Evolutionary conservation across 1,140 invertebrate genomes (phyloP).

Genomic region (Heterodera carotae): DNA sequence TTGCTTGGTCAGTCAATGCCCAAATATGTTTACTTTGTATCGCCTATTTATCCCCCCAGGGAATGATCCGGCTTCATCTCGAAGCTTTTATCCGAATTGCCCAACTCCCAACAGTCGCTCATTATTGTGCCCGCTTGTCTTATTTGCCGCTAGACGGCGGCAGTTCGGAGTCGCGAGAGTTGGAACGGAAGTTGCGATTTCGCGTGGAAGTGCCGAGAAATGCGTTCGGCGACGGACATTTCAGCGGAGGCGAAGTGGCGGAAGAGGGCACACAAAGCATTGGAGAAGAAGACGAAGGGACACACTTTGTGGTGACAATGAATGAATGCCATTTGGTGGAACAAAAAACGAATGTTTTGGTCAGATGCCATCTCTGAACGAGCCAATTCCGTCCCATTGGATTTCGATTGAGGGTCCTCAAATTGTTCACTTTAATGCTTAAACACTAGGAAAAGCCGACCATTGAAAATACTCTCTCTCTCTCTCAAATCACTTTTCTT

Average conservation of each 20-base stretch:
- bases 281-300: conserved; percentile 32
- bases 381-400: conserved; percentile 55
- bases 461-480: no score
- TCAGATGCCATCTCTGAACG: conserved; percentile 42
- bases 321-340: not conserved
- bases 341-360: conserved; percentile 12
- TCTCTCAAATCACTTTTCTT: no score
- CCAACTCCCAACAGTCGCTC: conserved; percentile 52
- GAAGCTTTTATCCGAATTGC: conserved; percentile 57
- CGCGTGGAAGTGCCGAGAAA: conserved; percentile 26
- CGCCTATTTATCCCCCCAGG: not conserved
- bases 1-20: conserved; percentile 29
- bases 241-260: conserved; percentile 22
- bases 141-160: conserved; percentile 55
- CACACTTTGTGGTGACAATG: not conserved
- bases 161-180: conserved; percentile 36
- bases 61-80: conserved; percentile 53
- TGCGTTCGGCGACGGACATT: conserved; percentile 53
- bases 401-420: conserved; percentile 49
- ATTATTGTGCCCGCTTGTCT: conserved; percentile 49
- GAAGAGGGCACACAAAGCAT: conserved; percentile 27
- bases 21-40: not conserved
- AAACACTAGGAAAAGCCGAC: no score
- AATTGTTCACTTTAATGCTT: no score
- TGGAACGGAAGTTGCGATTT: conserved; percentile 42